Evolutionary conservation across 1,140 invertebrate species (phyloP).

Genomic region (Odontomachus brunneus): DNA sequence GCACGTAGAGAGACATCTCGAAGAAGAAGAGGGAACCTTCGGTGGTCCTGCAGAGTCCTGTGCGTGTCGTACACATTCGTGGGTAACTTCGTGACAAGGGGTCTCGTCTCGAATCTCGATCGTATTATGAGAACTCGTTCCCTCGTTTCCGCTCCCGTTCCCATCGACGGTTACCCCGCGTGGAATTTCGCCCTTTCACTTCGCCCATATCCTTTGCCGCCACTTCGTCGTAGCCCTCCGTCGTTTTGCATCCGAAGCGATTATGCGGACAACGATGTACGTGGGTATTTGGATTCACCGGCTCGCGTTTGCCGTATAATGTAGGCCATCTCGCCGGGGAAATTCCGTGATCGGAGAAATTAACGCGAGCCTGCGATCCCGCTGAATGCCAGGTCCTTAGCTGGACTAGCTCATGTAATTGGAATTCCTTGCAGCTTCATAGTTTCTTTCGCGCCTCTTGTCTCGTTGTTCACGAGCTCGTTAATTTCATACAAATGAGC

Average conservation of each 20-base stretch:
- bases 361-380: constrained; percentile 27
- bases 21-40: neutral
- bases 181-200: constrained; percentile 33
- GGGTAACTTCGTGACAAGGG: constrained; percentile 45
- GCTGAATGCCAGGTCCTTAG: constrained; percentile 5
- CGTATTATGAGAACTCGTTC: constrained; percentile 47
- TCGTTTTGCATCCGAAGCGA: constrained; percentile 37
- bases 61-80: constrained; percentile 21
- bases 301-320: neutral
- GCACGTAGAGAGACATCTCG: constrained; percentile 23
- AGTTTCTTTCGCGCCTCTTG: neutral
- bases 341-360: constrained; percentile 38
- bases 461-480: neutral
- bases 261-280: constrained; percentile 47
- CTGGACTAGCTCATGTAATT: constrained; percentile 20
- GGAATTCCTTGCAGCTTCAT: constrained; percentile 7
- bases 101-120: constrained; percentile 40
- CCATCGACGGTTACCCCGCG: constrained; percentile 6
- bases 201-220: neutral
- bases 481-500: neutral
- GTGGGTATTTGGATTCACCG: constrained; percentile 37
- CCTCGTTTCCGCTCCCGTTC: neutral
- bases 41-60: constrained; percentile 3
- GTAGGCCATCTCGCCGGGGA: constrained; percentile 13
- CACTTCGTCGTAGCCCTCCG: neutral